Evolutionary conservation across 2,888 invertebrate genomes (phyloP), one percentile per base, ranked within the genome.

Genomic region (Lycia hirtaria): DNA sequence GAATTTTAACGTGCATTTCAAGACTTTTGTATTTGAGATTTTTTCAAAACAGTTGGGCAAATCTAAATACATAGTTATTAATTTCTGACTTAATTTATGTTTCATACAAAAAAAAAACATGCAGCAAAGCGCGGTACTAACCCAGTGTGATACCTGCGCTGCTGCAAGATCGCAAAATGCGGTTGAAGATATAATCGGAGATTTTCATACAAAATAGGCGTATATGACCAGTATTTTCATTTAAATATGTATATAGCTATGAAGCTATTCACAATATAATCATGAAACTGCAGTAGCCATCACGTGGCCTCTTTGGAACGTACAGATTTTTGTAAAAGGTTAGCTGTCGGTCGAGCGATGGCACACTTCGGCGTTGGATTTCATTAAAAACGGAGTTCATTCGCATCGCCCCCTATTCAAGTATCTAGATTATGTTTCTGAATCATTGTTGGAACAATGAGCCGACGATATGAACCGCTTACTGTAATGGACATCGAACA

Each of bases 341-440:
- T 83, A 87, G 81, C 63, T 78, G 71, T 26, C 45, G 35, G 4
- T n/a, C 45, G 88, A 88, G 81, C 88, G 80, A 85, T 77, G 89
- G 83, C 90, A 90, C 76, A 88, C 72, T 87, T 88, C 61, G 77
- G 79, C 80, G 76, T 84, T 85, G 78, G 83, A 80, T 88, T 88
- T 86, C 87, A 89, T 86, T 87, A 83, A 83, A 85, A 78, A 56
- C 73, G 45, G 84, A 88, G 91, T 90, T 91, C 91, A 87, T 90
- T 90, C 87, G 90, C 91, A 80, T 82, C 81, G 81, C 68, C 78
- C 79, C 78, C 83, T 86, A 81, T 87, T 86, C 78, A 71, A 81
- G 76, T 79, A 88, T 86, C 82, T 87, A 85, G 83, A 87, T 84
- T 84, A 83, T 69, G 64, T 69, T 44, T 75, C 80, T 84, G 82